Percentiles rank a stretch among this genome's conserved stretches.
Evolutionary conservation across 2,797 vertebrate species (phyloP).

Genomic region (Chaenodraco wilsoni): DNA sequence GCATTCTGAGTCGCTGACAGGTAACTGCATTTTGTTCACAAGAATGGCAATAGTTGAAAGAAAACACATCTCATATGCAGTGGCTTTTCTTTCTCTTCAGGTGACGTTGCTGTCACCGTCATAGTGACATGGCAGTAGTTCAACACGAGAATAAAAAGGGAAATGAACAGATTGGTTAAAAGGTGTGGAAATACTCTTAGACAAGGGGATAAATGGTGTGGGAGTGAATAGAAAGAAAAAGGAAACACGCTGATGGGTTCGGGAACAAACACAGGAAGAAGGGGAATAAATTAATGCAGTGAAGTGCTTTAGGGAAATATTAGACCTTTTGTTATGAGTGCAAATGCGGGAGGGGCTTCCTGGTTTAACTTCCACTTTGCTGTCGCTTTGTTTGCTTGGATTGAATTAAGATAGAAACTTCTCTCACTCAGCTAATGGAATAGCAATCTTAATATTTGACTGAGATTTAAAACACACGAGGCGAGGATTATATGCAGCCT

Average conservation of each 20-base stretch:
- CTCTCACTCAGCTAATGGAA: conserved; percentile 35
- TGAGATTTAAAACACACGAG: conserved; percentile 50
- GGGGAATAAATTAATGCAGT: conserved; percentile 1
- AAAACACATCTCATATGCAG: background rate
- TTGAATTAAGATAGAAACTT: conserved; percentile 25
- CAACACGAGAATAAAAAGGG: conserved; percentile 14
- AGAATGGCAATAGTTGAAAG: background rate
- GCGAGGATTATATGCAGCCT: conserved; percentile 52
- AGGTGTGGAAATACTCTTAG: conserved; percentile 1
- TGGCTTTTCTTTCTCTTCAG: background rate
- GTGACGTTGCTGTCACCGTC: background rate
- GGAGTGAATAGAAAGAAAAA: conserved; percentile 22
- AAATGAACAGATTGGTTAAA: conserved; percentile 31
- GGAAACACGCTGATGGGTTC: conserved; percentile 29
- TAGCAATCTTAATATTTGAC: conserved; percentile 56
- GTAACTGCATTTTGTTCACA: background rate
- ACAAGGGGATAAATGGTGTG: conserved; percentile 36
- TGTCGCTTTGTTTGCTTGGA: conserved; percentile 38
- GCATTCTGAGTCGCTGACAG: conserved; percentile 1
- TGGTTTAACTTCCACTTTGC: conserved; percentile 41
- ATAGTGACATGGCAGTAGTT: conserved; percentile 1
- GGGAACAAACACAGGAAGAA: conserved; percentile 39
- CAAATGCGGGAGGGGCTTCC: conserved; percentile 27
- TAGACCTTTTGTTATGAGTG: conserved; percentile 23
- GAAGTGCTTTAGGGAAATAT: conserved; percentile 26